Evolutionary conservation across 2,113 vertebrate species (phyloP).

Genomic region (Takifugu bimaculatus): DNA sequence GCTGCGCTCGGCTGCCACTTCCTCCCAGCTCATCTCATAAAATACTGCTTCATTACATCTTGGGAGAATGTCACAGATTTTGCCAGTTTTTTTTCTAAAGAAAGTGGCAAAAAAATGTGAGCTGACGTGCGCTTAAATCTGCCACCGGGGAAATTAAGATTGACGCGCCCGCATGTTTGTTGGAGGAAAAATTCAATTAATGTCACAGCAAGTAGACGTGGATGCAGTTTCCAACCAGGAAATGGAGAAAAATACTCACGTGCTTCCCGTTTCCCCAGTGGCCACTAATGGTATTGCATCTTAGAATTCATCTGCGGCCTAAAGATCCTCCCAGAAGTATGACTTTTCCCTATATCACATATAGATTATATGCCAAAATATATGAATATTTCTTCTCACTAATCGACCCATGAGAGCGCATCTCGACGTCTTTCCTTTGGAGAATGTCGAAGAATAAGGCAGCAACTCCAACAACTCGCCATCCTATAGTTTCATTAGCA

Average conservation of each 20-base stretch:
- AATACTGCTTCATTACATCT: constrained; percentile 59
- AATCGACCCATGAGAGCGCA: not conserved
- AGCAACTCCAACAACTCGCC: constrained; percentile 48
- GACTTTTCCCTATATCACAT: no score
- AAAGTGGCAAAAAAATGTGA: constrained; percentile 20
- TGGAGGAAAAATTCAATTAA: constrained; percentile 14
- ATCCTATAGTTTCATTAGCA: constrained; percentile 56
- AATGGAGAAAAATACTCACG: no score
- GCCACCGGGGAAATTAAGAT: constrained; percentile 24
- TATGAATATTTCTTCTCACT: constrained; percentile 20
- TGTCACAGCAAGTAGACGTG: not conserved
- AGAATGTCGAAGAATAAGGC: not conserved
- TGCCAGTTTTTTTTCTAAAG: constrained; percentile 34
- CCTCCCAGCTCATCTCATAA: constrained; percentile 68
- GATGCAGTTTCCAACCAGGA: no score
- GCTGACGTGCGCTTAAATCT: constrained; percentile 21
- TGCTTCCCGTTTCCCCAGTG: no score
- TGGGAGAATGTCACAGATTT: constrained; percentile 45
- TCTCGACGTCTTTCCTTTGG: not conserved
- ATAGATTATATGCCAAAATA: no score
- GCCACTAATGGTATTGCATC: no score
- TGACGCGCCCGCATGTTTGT: constrained; percentile 6
- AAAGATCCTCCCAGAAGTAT: no score
- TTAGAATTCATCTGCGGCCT: no score
- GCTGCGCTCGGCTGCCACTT: constrained; percentile 65